A percentile compares a stretch with the other conserved stretches of the same genome.
These are phyloP conservation scores for Entomobrya multifasciata DNA, from an alignment of 2,888 invertebrate species.

Conservation along the genomic window DNA sequence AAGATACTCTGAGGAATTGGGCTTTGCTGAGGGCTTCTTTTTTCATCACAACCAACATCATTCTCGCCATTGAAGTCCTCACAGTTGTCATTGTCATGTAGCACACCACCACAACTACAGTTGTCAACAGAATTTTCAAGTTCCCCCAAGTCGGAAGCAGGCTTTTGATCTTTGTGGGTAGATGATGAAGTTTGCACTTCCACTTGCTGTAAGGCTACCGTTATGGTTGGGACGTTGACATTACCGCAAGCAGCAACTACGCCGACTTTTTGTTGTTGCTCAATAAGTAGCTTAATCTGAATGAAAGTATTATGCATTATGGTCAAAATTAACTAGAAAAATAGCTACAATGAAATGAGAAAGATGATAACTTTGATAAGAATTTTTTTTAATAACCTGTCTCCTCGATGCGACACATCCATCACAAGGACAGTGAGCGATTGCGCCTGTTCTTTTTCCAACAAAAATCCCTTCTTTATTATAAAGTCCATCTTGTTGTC, in stretches of 20 bases:
- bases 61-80: neutral
- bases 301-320: neutral
- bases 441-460: conserved; percentile 32
- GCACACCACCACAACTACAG: no score
- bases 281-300: conserved; percentile 18
- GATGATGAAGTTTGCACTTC: neutral
- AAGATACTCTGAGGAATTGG: conserved; percentile 12
- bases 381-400: conserved; percentile 27
- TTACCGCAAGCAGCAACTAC: neutral
- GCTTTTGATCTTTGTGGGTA: neutral
- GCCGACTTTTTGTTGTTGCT: neutral
- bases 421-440: conserved; percentile 64
- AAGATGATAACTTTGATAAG: neutral
- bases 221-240: neutral
- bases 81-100: no score
- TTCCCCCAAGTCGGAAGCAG: neutral
- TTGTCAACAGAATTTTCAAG: neutral
- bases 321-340: neutral
- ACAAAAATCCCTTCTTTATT: conserved; percentile 73
- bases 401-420: conserved; percentile 51
- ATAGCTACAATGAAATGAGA: no score
- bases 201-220: neutral
- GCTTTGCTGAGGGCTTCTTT: no score
- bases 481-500: conserved; percentile 68
- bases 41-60: neutral